Conservation (phyloP, 2,113 vertebrate genomes). For the Helogale parvula region DNA sequence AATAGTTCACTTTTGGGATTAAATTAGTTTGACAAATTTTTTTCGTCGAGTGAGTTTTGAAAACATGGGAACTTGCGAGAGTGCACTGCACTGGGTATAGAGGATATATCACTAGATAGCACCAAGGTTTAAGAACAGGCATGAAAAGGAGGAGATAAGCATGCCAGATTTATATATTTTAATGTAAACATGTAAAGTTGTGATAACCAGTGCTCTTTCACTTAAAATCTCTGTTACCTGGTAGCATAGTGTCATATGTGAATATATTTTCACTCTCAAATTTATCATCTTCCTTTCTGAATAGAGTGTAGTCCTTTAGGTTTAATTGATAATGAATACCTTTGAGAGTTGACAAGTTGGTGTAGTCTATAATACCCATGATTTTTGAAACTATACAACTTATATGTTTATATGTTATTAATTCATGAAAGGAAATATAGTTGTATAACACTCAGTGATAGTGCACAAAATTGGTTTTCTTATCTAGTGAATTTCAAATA, state of each 20-base stretch:
- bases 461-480: slow-evolving; percentile 32
- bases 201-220: not conserved
- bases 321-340: not conserved
- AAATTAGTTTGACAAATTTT: not conserved
- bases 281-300: not conserved
- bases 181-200: not conserved
- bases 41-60: not conserved
- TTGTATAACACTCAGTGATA: not conserved
- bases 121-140: not conserved
- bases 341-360: not conserved
- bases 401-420: not conserved
- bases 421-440: not conserved
- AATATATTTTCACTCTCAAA: not conserved
- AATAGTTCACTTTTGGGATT: not conserved
- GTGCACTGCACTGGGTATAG: fast-evolving
- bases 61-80: not conserved
- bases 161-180: not conserved
- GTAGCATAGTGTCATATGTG: not conserved
- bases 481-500: slow-evolving; percentile 56
- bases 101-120: fast-evolving
- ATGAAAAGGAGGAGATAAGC: not conserved
- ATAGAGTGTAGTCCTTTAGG: not conserved
- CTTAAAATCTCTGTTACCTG: not conserved
- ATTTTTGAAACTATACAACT: not conserved
- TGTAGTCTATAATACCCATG: not conserved